Evolutionary conservation across 2,113 vertebrate species (phyloP).

Genomic region (Sylvia atricapilla): DNA sequence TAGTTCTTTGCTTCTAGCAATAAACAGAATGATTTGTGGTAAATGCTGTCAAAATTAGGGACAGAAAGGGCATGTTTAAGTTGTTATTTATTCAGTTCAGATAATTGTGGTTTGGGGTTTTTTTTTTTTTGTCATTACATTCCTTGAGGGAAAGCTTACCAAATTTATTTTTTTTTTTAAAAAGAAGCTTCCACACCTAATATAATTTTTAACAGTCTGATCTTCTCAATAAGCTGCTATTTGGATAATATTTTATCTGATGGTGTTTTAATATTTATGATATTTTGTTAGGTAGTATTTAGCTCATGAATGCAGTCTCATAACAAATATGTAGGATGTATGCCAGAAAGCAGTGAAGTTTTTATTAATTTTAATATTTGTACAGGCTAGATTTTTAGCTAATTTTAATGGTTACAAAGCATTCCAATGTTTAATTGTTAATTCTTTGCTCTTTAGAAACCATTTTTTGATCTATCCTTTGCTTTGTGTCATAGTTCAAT

Average conservation of each 20-base stretch:
- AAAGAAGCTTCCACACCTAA: accelerated
- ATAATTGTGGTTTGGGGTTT: background rate
- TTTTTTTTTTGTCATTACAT: background rate
- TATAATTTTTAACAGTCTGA: background rate
- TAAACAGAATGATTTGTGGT: background rate
- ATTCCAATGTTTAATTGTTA: background rate
- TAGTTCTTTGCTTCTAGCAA: background rate
- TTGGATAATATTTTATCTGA: background rate
- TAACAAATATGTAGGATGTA: background rate
- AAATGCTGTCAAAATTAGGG: background rate
- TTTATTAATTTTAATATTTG: background rate
- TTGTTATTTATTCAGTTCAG: background rate
- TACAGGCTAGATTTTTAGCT: background rate
- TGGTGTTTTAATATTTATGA: background rate
- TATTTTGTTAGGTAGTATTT: background rate
- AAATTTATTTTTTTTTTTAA: background rate
- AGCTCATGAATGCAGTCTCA: background rate
- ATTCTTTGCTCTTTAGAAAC: background rate
- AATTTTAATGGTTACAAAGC: background rate
- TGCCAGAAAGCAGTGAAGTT: background rate
- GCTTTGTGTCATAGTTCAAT: background rate
- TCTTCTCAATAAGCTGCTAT: background rate
- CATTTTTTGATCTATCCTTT: background rate
- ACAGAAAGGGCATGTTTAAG: background rate
- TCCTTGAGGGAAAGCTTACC: background rate